Evolutionary conservation across 2,888 invertebrate species (phyloP).

Genomic region (Cenopis cana): DNA sequence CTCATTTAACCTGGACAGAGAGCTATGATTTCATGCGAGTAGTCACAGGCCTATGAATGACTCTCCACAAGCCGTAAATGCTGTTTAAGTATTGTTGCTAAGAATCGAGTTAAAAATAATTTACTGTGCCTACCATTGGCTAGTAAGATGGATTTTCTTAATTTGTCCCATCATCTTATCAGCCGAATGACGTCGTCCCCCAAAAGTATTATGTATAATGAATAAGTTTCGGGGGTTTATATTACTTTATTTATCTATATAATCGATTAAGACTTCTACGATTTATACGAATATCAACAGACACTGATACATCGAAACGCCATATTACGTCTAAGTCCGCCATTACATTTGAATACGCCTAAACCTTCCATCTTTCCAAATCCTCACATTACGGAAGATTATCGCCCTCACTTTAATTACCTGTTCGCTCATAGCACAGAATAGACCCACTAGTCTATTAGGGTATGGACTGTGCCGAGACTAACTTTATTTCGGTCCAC

Average conservation of each 20-base stretch:
- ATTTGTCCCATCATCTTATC: neutral
- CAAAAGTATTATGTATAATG: no score
- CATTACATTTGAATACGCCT: slow-evolving; percentile 13
- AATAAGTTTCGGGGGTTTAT: no score
- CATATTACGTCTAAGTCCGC: neutral
- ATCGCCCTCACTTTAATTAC: slow-evolving; percentile 42
- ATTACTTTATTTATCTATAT: no score
- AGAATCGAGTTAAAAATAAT: neutral
- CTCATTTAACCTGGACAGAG: neutral
- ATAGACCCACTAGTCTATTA: slow-evolving; percentile 38
- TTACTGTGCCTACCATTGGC: neutral
- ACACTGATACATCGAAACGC: neutral
- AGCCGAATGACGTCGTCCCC: no score
- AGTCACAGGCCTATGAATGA: neutral
- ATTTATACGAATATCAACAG: no score
- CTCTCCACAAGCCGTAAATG: neutral
- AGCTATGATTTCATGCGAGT: no score
- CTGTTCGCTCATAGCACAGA: slow-evolving; percentile 27
- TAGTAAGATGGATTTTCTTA: neutral
- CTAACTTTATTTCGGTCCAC: slow-evolving; percentile 78
- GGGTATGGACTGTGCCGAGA: slow-evolving; percentile 52
- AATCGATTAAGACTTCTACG: no score
- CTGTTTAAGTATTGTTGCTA: neutral
- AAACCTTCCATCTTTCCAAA: slow-evolving; percentile 24
- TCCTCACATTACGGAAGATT: slow-evolving; percentile 39